Base-by-base conservation (phyloP, 2,888 invertebrate genomes). In the Lasioglossum lativentre region DNA sequence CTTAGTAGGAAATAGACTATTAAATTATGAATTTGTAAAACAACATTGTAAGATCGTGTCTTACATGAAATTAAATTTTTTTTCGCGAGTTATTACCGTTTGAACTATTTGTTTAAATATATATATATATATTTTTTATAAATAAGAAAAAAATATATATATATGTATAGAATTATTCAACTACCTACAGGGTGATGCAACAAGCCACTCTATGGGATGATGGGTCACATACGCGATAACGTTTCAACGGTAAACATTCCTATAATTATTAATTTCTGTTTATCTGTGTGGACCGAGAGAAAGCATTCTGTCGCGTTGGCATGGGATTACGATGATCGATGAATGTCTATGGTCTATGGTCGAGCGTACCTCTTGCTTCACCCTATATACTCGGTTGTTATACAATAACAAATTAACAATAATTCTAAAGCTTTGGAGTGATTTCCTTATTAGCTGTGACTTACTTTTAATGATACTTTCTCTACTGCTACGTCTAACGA, bases 391-490 rank as follows among this genome's bases (percentile, higher is more conserved):
- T 80, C 81, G 81, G 78, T 90, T 88, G 83, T 89, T 75, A 82
- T 82, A 85, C 68, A 80, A 87, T 91, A 93, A 93, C 93, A 93
- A 93, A 93, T 91, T 91, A 90, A 92, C 91, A 88, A 91, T 94
- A 93, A 94, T 92, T 90, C 94, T 94, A 95, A 93, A 94, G 92
- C 94, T 95, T 95, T 95, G 94, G 95, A 95, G 93, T 91, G 92
- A 91, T 92, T 90, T 73, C 91, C 90, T 91, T 92, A 88, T 89
- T 90, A 89, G 89, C 87, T 92, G 90, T 88, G 89, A 91, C 91
- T 91, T 90, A 90, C 83, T 71, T 75, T 75, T 89, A 91, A 38
- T 82, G 78, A 90, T 90, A 91, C 88, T 85, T 83, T 83, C 82
- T 77, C 78, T 88, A 90, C 75, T 80, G 83, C 88, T 93, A 93